phyloP scores from a whole-genome alignment of 2,797 vertebrate genomes.

The Carapus acus region DNA sequence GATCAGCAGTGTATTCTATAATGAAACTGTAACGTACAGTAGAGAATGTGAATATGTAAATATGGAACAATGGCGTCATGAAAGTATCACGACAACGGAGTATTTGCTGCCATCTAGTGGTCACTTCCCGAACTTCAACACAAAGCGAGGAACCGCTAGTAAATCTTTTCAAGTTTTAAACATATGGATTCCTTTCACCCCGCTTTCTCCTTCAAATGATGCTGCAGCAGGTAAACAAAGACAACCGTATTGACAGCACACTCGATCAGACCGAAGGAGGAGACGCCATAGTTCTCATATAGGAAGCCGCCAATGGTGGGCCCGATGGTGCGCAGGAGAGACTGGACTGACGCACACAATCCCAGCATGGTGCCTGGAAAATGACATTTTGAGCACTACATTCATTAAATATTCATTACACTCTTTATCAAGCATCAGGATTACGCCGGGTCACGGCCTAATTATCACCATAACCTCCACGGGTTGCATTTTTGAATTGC shows the following conservation, averaged over 20 bases:
- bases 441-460: too few relatives aligned
- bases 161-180: not conserved
- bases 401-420: not conserved
- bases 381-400: not conserved
- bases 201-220: constrained; percentile 20
- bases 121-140: not conserved
- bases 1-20: not conserved
- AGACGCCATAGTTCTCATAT: constrained; percentile 80
- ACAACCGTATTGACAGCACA: constrained; percentile 71
- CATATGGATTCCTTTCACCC: not conserved
- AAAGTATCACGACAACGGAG: too few relatives aligned
- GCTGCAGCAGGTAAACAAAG: constrained; percentile 71
- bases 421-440: too few relatives aligned
- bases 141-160: not conserved
- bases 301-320: constrained; percentile 86
- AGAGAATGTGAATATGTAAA: not conserved
- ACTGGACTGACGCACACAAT: constrained; percentile 81
- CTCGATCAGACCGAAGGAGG: constrained; percentile 83
- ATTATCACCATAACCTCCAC: too few relatives aligned
- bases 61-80: not conserved
- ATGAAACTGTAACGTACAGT: too few relatives aligned
- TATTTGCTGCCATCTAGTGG: constrained; percentile 53
- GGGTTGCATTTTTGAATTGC: too few relatives aligned
- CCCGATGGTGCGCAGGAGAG: constrained; percentile 80
- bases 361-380: constrained; percentile 88